Percentiles rank a stretch among this genome's conserved stretches.
phyloP scores from a whole-genome alignment of 2,113 vertebrate genomes.

The Forbesichthys papilliferus region DNA sequence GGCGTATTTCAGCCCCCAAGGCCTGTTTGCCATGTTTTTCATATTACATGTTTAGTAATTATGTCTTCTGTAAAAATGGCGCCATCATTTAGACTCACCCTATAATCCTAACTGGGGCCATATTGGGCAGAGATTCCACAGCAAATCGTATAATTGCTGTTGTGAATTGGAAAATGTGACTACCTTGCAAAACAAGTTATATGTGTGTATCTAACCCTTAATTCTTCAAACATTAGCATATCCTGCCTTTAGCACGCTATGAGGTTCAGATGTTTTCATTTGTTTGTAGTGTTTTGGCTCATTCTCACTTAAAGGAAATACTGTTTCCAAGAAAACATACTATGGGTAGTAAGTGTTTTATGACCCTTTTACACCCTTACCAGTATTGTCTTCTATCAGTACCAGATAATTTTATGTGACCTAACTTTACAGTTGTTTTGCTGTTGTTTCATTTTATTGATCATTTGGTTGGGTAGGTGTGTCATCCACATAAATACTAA shows the following conservation, averaged over 20 bases:
- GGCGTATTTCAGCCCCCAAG: slow-evolving; percentile 39
- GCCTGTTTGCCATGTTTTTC: slow-evolving; percentile 35
- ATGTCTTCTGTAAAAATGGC: slow-evolving; percentile 46
- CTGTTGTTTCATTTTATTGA: background rate
- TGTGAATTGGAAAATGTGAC: slow-evolving; percentile 40
- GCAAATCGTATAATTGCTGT: slow-evolving; percentile 59
- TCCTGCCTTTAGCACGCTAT: slow-evolving; percentile 11
- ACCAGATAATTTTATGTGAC: slow-evolving; percentile 19
- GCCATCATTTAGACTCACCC: slow-evolving; percentile 51
- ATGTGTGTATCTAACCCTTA: background rate
- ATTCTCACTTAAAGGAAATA: slow-evolving; percentile 10
- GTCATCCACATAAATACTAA: slow-evolving; percentile 21
- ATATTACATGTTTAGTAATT: slow-evolving; percentile 61
- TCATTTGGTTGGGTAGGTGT: background rate
- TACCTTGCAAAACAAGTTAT: slow-evolving; percentile 8
- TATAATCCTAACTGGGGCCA: slow-evolving; percentile 58
- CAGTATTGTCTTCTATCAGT: slow-evolving; percentile 8
- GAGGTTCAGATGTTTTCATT: background rate
- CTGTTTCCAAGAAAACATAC: background rate
- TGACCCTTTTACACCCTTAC: slow-evolving; percentile 21
- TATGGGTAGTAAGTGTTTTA: slow-evolving; percentile 21
- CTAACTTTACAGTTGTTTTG: slow-evolving; percentile 11
- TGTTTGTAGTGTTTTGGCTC: slow-evolving; percentile 3
- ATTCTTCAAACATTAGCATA: slow-evolving; percentile 35
- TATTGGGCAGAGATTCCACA: slow-evolving; percentile 37